phyloP scores from a whole-genome alignment of 2,113 vertebrate genomes.

The Boleophthalmus pectinirostris region DNA sequence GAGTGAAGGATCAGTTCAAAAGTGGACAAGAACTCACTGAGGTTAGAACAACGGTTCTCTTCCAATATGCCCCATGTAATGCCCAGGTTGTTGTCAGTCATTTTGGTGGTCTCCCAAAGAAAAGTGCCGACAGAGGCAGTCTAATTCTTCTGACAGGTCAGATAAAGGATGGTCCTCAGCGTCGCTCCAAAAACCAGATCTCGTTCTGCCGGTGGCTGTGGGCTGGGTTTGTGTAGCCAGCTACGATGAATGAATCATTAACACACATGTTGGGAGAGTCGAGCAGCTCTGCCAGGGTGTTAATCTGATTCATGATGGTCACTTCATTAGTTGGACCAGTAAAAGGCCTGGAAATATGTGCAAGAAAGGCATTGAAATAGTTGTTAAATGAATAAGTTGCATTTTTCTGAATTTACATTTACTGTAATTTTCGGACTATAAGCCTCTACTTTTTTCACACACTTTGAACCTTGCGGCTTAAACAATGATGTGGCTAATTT shows the following conservation, averaged over 20 bases:
- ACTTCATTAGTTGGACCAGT: slow-evolving; percentile 83
- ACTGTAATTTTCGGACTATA: too few relatives aligned
- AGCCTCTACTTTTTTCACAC: too few relatives aligned
- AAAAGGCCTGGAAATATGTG: slow-evolving; percentile 75
- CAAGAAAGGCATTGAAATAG: not conserved
- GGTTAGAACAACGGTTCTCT: slow-evolving; percentile 12
- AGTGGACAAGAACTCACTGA: slow-evolving; percentile 25
- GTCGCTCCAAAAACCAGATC: slow-evolving; percentile 86
- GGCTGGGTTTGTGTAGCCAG: slow-evolving; percentile 88
- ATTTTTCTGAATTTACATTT: not conserved
- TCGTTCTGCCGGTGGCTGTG: slow-evolving; percentile 83
- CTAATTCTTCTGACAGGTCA: slow-evolving; percentile 46
- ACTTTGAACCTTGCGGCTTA: too few relatives aligned
- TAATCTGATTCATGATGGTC: slow-evolving; percentile 81
- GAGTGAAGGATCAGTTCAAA: not conserved
- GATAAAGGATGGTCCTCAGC: slow-evolving; percentile 49
- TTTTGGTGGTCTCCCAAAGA: slow-evolving; percentile 28
- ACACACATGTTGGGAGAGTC: slow-evolving; percentile 71
- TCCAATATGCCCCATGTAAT: slow-evolving; percentile 9
- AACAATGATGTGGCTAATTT: too few relatives aligned
- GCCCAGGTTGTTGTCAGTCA: slow-evolving; percentile 28
- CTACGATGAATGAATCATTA: slow-evolving; percentile 84
- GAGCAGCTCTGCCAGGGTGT: slow-evolving; percentile 76
- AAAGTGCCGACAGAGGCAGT: slow-evolving; percentile 43
- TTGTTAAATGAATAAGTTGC: not conserved